Percentiles rank a stretch among this genome's conserved stretches.
Evolutionary conservation across 2,113 vertebrate species (phyloP).

Genomic region (Phoxinus phoxinus): DNA sequence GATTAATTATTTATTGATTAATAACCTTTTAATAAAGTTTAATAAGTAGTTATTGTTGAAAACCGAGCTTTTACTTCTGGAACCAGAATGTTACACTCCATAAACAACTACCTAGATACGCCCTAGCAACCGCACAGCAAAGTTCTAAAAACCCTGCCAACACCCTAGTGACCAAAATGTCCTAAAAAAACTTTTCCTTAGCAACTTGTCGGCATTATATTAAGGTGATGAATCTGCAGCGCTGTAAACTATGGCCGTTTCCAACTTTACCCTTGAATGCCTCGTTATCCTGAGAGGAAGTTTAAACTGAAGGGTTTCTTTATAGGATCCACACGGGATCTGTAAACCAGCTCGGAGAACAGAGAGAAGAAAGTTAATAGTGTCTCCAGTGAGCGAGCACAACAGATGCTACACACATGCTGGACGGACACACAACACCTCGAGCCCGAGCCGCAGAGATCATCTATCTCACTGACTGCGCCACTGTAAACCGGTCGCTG

Average conservation of each 20-base stretch:
- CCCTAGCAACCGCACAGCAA: neutral
- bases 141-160: neutral
- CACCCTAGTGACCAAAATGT: neutral
- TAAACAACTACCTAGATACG: neutral
- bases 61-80: too few species aligned
- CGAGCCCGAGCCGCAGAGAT: neutral
- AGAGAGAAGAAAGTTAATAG: slow-evolving; percentile 57
- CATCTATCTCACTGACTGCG: neutral
- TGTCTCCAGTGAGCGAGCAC: slow-evolving; percentile 46
- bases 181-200: neutral
- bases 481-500: neutral
- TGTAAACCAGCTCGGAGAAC: slow-evolving; percentile 2
- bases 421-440: slow-evolving; percentile 33
- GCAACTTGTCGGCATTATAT: neutral
- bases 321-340: slow-evolving; percentile 25
- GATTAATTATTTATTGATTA: too few species aligned
- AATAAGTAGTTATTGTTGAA: too few species aligned
- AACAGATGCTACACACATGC: slow-evolving; percentile 60
- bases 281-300: neutral
- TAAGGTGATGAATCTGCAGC: neutral
- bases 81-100: too few species aligned
- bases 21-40: too few species aligned
- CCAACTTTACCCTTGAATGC: neutral
- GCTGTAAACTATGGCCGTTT: neutral
- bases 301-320: neutral